Percentiles rank a stretch among this genome's conserved stretches.
Conservation (phyloP, 2,888 invertebrate genomes). For the Mythimna impura region DNA sequence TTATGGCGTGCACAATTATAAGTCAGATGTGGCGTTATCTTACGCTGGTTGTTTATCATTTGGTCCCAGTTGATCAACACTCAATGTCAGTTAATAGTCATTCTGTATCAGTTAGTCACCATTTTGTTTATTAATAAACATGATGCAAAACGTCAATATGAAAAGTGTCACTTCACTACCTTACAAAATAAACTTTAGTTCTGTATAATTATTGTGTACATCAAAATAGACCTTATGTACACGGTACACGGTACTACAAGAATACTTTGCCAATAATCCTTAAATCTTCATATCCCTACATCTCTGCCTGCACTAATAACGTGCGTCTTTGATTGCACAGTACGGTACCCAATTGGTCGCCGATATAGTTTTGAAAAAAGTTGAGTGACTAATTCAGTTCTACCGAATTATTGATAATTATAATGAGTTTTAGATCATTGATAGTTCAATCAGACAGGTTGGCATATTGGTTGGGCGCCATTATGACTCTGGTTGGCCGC, state of each 20-base stretch:
- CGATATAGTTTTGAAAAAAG: conserved; percentile 25
- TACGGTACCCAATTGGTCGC: conserved; percentile 67
- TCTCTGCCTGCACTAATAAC: conserved; percentile 36
- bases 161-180: no score
- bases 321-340: conserved; percentile 49
- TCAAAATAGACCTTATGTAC: not conserved
- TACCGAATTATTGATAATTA: not conserved
- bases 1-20: no score
- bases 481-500: not conserved
- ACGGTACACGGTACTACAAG: not conserved
- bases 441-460: no score
- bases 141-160: not conserved
- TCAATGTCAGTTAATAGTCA: no score
- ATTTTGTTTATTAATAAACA: not conserved
- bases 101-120: not conserved
- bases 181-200: not conserved
- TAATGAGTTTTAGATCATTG: not conserved
- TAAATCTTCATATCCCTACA: conserved; percentile 30
- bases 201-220: not conserved
- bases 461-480: not conserved
- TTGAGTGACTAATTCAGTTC: not conserved
- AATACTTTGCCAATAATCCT: conserved; percentile 22
- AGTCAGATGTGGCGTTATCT: not conserved
- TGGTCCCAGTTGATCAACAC: not conserved
- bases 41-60: not conserved